Conservation (phyloP, 2,888 invertebrate species). For the Lasioglossum marginatum region DNA sequence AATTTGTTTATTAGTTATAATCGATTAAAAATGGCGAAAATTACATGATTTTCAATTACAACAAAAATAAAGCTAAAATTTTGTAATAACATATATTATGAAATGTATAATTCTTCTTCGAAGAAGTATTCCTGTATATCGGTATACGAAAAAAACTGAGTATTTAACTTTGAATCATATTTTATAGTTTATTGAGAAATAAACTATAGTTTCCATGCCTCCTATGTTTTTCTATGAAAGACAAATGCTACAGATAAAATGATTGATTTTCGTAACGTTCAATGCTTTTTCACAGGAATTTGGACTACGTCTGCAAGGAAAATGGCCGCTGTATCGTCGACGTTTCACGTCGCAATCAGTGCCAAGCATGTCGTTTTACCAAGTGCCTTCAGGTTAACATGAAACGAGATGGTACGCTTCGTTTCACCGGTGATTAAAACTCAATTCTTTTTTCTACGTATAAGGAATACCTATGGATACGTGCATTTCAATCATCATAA, state of each 20-base stretch:
- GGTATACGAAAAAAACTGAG: too few relatives aligned
- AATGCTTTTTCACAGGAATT: slow-evolving; percentile 86
- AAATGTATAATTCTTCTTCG: too few relatives aligned
- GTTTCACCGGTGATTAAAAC: slow-evolving; percentile 60
- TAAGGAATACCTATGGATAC: neutral
- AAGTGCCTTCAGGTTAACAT: slow-evolving; percentile 96
- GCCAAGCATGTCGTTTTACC: slow-evolving; percentile 96
- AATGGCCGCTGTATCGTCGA: slow-evolving; percentile 95
- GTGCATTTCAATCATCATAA: neutral
- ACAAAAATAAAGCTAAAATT: too few relatives aligned
- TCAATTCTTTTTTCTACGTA: slow-evolving; percentile 18
- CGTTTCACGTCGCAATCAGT: slow-evolving; percentile 96
- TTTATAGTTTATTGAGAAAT: too few relatives aligned
- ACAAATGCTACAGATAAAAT: neutral
- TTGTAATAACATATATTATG: too few relatives aligned
- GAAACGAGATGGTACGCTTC: slow-evolving; percentile 93
- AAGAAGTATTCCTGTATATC: too few relatives aligned
- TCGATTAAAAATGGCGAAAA: too few relatives aligned
- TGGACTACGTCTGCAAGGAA: slow-evolving; percentile 97
- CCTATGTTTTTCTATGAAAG: too few relatives aligned
- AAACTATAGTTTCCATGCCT: too few relatives aligned
- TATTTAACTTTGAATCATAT: too few relatives aligned
- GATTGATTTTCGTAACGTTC: neutral
- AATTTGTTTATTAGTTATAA: too few relatives aligned
- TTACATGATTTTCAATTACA: too few relatives aligned